These are phyloP conservation scores for Agrochola lota DNA, from an alignment of 2,888 invertebrate species.

Conservation along the genomic window DNA sequence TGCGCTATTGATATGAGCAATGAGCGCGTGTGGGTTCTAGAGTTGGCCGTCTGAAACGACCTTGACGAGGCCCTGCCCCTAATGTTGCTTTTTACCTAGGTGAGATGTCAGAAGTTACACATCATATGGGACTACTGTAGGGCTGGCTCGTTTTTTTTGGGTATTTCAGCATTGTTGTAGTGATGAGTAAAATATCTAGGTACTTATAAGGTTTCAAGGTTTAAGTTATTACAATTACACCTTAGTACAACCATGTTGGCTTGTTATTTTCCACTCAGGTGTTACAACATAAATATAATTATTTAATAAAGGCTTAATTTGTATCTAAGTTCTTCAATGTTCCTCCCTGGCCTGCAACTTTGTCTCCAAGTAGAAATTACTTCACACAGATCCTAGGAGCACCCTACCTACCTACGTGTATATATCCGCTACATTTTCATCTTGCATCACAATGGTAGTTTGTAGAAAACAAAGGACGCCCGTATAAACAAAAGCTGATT, in stretches of 20 bases:
- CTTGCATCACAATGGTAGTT: conserved; percentile 22
- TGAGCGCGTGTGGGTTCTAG: too few species aligned
- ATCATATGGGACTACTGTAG: too few species aligned
- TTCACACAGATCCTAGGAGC: conserved; percentile 1
- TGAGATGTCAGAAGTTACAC: too few species aligned
- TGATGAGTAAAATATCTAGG: too few species aligned
- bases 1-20: too few species aligned
- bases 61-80: too few species aligned
- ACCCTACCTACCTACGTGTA: not conserved
- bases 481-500: conserved; percentile 66
- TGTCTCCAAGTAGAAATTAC: conserved; percentile 20
- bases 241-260: not conserved
- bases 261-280: not conserved
- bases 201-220: too few species aligned
- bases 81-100: too few species aligned
- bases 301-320: not conserved
- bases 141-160: too few species aligned
- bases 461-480: conserved; percentile 42
- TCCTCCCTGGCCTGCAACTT: not conserved
- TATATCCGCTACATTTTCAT: conserved; percentile 5
- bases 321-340: conserved; percentile 10
- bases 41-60: too few species aligned
- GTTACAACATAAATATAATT: not conserved
- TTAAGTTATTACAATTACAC: not conserved
- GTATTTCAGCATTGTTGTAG: too few species aligned